Evolutionary conservation across 2,113 vertebrate genomes (phyloP).

Genomic region (Sphaerodactylus townsendi): DNA sequence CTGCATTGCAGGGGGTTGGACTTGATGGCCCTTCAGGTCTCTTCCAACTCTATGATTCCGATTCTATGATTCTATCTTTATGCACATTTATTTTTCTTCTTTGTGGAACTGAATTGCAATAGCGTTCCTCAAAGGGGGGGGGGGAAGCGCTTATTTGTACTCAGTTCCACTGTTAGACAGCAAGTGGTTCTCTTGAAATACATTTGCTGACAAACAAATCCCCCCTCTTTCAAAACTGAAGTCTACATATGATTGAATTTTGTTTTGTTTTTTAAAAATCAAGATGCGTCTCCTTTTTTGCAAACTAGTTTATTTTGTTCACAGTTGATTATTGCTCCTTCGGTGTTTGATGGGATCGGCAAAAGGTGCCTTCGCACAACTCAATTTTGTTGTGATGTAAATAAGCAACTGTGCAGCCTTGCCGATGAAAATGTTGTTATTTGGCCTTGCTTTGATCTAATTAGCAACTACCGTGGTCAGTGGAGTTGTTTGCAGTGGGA

Average conservation of each 20-base stretch:
- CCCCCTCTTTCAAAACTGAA: slow-evolving; percentile 34
- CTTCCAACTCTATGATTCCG: too few relatives aligned
- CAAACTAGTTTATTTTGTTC: slow-evolving; percentile 26
- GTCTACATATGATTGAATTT: slow-evolving; percentile 33
- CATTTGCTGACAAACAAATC: slow-evolving; percentile 33
- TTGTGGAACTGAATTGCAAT: background rate
- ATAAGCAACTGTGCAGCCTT: slow-evolving; percentile 30
- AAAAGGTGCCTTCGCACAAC: background rate
- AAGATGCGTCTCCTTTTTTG: background rate
- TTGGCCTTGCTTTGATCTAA: slow-evolving; percentile 40
- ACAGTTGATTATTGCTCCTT: slow-evolving; percentile 7
- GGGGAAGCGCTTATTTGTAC: background rate
- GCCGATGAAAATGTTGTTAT: slow-evolving; percentile 34
- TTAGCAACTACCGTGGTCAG: slow-evolving; percentile 31
- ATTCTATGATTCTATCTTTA: too few relatives aligned
- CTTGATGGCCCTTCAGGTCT: too few relatives aligned
- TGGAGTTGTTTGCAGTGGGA: slow-evolving; percentile 25
- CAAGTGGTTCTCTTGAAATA: slow-evolving; percentile 11
- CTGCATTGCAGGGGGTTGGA: too few relatives aligned
- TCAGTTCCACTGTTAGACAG: slow-evolving; percentile 22
- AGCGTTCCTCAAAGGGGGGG: slow-evolving; percentile 2
- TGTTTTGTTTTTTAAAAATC: background rate
- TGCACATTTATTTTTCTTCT: background rate
- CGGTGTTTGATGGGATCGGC: slow-evolving; percentile 1
- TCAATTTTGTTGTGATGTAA: slow-evolving; percentile 40